phyloP scores from a whole-genome alignment of 2,888 invertebrate species.

The Iselma pallidipennis region DNA sequence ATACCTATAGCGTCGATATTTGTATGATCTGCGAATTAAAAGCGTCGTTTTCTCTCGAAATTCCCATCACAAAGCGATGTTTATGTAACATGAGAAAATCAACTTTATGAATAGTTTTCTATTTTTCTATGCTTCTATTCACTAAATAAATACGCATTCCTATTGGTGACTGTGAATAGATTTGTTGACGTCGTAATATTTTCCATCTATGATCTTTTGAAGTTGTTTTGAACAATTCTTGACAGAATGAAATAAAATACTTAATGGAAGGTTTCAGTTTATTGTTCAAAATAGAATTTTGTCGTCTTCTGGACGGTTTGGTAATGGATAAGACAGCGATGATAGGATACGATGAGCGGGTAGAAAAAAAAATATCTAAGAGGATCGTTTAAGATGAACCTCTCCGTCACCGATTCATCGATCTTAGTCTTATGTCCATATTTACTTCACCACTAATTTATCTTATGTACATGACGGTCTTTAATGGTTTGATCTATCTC shows the following conservation, averaged over 20 bases:
- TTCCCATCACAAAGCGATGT: background rate
- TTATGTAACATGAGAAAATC: background rate
- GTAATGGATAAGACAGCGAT: slow-evolving; percentile 11
- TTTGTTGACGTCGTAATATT: background rate
- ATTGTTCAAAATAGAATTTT: slow-evolving; percentile 8
- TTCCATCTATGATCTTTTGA: background rate
- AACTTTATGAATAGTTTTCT: background rate
- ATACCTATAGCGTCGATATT: too few species aligned
- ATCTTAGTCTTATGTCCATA: slow-evolving; percentile 50
- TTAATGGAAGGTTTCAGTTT: background rate
- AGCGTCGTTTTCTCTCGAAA: too few species aligned
- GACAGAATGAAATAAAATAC: background rate
- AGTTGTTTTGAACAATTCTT: background rate
- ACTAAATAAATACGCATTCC: background rate
- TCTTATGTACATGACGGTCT: slow-evolving; percentile 48
- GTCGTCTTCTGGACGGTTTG: slow-evolving; percentile 1
- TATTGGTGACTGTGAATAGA: background rate
- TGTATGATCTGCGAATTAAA: too few species aligned
- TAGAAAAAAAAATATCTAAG: slow-evolving; percentile 7
- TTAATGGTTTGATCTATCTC: slow-evolving; percentile 37
- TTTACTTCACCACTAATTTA: slow-evolving; percentile 48
- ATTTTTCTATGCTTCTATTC: background rate
- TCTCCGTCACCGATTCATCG: slow-evolving; percentile 38
- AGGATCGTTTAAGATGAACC: slow-evolving; percentile 13
- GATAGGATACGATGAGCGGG: background rate